Evolutionary conservation across 92 coral and sea anemone genomes (phyloP), one percentile per base, ranked within the genome.

Genomic region (Nematostella vectensis): DNA sequence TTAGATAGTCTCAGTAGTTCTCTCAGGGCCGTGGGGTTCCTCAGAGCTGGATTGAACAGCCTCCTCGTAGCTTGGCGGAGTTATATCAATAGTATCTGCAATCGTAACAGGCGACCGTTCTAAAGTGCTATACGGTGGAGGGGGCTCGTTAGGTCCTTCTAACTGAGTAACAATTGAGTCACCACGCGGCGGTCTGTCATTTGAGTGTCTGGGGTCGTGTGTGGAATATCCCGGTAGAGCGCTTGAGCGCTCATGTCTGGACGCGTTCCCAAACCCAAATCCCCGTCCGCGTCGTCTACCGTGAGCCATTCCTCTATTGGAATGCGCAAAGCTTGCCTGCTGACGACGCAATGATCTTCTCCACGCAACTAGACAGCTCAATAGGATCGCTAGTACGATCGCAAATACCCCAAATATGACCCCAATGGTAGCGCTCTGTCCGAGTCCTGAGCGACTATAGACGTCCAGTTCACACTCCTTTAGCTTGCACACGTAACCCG

Each of bases 21-120:
- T n/a, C n/a, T n/a, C n/a, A n/a, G n/a, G n/a, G n/a, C n/a, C n/a
- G n/a, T n/a, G n/a, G n/a, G n/a, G n/a, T n/a, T 33, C 40, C 6
- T 33, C 15, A 15, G 15, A 15, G 40, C 40, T 33, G 6, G 40
- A 6, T 33, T 33, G 40, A 4, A 45, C 9, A 10, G 51, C 51
- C 23, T 45, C 51, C 18, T 45, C 51, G 23, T 45, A 45, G 51
- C 51, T 45, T 4, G 51, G 51, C 18, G 51, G 51, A 45, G 9
- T 45, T 45, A 22, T 4, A 4, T 11, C 23, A 6, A 22, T 19
- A 11, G 11, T 45, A 9, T 11, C 12, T 4, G 17, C 21, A 45
- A 4, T 45, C 9, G 23, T 45, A 6, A 8, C 18, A 45, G 4
- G 4, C 8, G 8, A 6, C 51, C 51, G 9, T 19, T 45, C 51